Conservation (phyloP, 92 coral and sea anemone species). For the Epizoanthus scotinus region DNA sequence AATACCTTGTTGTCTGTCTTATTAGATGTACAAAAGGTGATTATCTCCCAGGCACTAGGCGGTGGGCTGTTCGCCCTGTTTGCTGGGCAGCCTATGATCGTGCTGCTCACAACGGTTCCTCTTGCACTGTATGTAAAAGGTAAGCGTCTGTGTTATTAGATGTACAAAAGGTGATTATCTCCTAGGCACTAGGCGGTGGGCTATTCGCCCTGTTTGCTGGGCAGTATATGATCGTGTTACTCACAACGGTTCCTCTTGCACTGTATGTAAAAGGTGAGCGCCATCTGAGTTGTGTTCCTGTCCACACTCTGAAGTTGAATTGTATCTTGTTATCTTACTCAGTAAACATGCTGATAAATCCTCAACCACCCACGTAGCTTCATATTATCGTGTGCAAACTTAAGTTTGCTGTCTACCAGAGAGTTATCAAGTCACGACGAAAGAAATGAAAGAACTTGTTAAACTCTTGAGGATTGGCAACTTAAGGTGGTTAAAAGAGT, state of each 20-base stretch:
- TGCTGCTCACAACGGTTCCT: conserved; percentile 79
- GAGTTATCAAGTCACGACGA: too few relatives aligned
- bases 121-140: conserved; percentile 72
- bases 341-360: too few relatives aligned
- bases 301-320: too few relatives aligned
- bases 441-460: too few relatives aligned
- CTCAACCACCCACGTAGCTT: too few relatives aligned
- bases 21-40: conserved; percentile 72
- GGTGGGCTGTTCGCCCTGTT: conserved; percentile 67
- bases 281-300: too few relatives aligned
- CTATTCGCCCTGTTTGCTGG: conserved; percentile 70
- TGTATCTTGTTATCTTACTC: too few relatives aligned
- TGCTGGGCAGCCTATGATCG: conserved; percentile 78
- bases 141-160: conserved; percentile 35
- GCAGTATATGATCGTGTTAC: conserved; percentile 70
- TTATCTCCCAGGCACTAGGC: conserved; percentile 67
- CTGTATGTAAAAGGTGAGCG: conserved; percentile 70
- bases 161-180: conserved; percentile 75
- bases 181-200: conserved; percentile 67
- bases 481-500: too few relatives aligned
- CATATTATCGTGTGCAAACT: too few relatives aligned
- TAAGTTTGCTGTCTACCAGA: too few relatives aligned
- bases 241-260: conserved; percentile 83
- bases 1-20: background rate
- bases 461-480: too few relatives aligned